Conservation (phyloP, 2,797 vertebrate genomes). For the Pempheris klunzingeri region DNA sequence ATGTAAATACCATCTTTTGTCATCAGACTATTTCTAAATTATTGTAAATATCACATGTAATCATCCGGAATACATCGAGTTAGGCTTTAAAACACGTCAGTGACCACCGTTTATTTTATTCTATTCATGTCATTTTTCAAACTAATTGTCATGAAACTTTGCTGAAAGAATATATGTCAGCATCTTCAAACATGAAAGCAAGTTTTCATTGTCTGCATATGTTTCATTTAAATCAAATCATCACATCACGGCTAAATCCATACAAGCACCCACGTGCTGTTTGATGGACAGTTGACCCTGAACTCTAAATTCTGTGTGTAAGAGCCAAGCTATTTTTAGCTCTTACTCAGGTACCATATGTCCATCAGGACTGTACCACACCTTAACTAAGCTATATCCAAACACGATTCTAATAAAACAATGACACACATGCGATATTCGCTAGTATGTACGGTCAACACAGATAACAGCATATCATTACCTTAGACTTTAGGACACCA, state of each 20-base stretch:
- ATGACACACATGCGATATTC: not conserved
- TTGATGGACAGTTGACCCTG: not conserved
- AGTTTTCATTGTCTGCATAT: not conserved
- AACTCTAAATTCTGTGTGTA: not conserved
- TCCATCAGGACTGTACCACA: not conserved
- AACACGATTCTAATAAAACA: conserved; percentile 7
- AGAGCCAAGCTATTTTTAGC: too few relatives aligned
- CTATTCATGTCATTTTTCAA: not conserved
- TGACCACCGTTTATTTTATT: not conserved
- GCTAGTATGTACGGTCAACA: not conserved
- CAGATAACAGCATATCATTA: not conserved
- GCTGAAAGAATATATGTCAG: too few relatives aligned
- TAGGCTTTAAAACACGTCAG: not conserved
- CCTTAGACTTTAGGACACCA: conserved; percentile 10
- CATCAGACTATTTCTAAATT: not conserved
- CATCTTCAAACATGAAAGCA: not conserved
- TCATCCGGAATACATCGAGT: not conserved
- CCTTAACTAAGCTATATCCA: conserved; percentile 3
- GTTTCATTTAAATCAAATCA: not conserved
- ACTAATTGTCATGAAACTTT: not conserved
- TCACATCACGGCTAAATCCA: not conserved
- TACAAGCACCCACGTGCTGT: not conserved
- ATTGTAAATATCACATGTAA: not conserved
- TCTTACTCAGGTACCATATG: not conserved
- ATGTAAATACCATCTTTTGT: too few relatives aligned